Evolutionary conservation across 2,797 vertebrate genomes (phyloP), one percentile per base, ranked within the genome.

Genomic region (Halcyon chelicuti): DNA sequence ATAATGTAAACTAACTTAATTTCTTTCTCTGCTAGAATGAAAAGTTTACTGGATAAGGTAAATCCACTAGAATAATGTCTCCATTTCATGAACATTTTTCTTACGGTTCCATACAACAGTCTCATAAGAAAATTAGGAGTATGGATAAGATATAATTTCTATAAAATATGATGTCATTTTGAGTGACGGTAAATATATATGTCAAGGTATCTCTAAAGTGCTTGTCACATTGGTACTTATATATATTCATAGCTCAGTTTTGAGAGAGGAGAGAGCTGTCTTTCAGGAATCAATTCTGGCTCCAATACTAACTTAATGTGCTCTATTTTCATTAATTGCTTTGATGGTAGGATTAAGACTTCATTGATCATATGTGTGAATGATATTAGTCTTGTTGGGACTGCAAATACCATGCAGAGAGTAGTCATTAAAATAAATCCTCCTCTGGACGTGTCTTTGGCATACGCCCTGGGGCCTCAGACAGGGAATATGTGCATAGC

Each of bases 281-380:
- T 94, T 91, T 83, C 62, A 63, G 73, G 55, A 91, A 76, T 94
- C 76, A 93, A 4, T 92, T 94, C 67, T 88, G 47, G 29, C 77
- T 96, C 60, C 22, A 35, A 22, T 73, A 49, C 51, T 67, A 65
- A 75, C 58, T 76, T 94, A 68, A 86, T 76, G 52, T 68, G 37
- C 46, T 96, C 55, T 79, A 4, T 88, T 96, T 96, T 90, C 93
- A 86, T 93, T 96, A 96, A 85, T 95, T 91, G 74, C 74, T 93
- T 93, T 76, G 70, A 71, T 73, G 74, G 71, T 76, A 46, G 79
- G 61, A 87, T 94, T 96, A 94, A 78, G 79, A 82, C 37, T 95
- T 86, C 79, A 90, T 81, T 96, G 95, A 95, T 86, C 23, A 14
- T 65, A 78, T 73, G 55, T 73, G 60, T 70, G 77, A 94, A 90